Evolutionary conservation across 2,797 vertebrate species (phyloP).

Genomic region (Pseudomugil tenellus): DNA sequence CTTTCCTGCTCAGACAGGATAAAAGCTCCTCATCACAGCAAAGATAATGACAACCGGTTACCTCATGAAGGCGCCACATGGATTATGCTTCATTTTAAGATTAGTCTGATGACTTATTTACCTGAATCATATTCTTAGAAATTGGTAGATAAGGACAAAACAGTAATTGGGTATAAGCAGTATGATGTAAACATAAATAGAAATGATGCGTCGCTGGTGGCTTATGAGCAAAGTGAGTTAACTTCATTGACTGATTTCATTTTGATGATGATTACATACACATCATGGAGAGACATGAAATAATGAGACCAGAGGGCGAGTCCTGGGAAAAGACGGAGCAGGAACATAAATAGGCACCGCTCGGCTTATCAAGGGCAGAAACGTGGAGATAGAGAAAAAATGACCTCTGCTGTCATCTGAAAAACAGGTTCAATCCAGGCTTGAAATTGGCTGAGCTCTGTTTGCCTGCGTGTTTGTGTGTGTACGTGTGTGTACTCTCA

Average conservation of each 20-base stretch:
- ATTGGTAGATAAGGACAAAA: constrained; percentile 49
- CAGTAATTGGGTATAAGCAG: constrained; percentile 38
- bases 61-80: constrained; percentile 66
- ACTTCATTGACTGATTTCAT: background rate
- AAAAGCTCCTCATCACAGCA: constrained; percentile 37
- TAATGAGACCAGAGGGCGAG: constrained; percentile 5
- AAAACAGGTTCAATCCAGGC: constrained; percentile 61
- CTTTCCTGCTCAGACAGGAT: constrained; percentile 48
- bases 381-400: constrained; percentile 31
- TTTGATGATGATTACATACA: background rate
- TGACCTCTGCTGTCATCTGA: constrained; percentile 59
- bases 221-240: background rate
- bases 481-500: constrained; percentile 26
- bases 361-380: constrained; percentile 41
- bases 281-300: background rate
- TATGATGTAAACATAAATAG: background rate
- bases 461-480: constrained; percentile 43
- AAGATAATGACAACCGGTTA: constrained; percentile 60
- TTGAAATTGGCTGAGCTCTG: constrained; percentile 58
- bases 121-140: constrained; percentile 52
- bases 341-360: constrained; percentile 30
- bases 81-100: constrained; percentile 73
- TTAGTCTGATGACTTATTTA: constrained; percentile 64
- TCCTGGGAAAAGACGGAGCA: background rate
- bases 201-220: constrained; percentile 9